phyloP scores from a whole-genome alignment of 2,113 vertebrate genomes.

The Ancistrus triradiatus region DNA sequence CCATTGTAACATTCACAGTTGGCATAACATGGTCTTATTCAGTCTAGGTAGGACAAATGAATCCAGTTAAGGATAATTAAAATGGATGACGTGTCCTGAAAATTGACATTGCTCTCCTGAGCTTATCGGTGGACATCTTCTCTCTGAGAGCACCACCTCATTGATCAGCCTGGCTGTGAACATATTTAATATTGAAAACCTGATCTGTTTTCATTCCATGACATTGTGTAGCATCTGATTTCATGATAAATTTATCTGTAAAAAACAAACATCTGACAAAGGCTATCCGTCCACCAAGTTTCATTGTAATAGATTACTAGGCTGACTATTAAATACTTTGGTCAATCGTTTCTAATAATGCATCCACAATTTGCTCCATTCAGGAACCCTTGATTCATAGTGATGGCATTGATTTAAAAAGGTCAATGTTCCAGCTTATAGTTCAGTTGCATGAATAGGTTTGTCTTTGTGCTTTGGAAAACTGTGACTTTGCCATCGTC shows the following conservation, averaged over 20 bases:
- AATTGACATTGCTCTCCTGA: conserved; percentile 5
- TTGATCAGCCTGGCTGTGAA: conserved; percentile 62
- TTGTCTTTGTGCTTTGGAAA: conserved; percentile 18
- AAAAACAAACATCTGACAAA: conserved; percentile 44
- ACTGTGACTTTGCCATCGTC: conserved; percentile 11
- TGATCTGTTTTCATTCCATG: conserved; percentile 55
- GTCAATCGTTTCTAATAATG: conserved; percentile 52
- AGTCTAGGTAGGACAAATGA: neutral
- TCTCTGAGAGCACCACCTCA: conserved; percentile 52
- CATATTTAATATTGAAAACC: conserved; percentile 56
- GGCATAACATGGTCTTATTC: too few relatives aligned
- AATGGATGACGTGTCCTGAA: conserved; percentile 7
- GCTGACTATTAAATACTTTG: conserved; percentile 46
- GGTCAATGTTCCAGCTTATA: conserved; percentile 39
- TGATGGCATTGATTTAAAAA: conserved; percentile 53
- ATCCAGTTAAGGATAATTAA: neutral
- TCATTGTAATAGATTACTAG: conserved; percentile 54
- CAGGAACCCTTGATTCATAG: conserved; percentile 49
- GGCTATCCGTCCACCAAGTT: conserved; percentile 32
- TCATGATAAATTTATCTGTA: conserved; percentile 56
- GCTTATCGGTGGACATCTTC: conserved; percentile 15
- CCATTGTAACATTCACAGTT: neutral
- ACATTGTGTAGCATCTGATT: conserved; percentile 51
- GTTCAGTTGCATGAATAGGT: conserved; percentile 41
- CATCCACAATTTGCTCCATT: conserved; percentile 32